A percentile compares a stretch with the other conserved stretches of the same genome.
Evolutionary conservation across 2,888 invertebrate species (phyloP).

Genomic region (Mechanitis messenoides): DNA sequence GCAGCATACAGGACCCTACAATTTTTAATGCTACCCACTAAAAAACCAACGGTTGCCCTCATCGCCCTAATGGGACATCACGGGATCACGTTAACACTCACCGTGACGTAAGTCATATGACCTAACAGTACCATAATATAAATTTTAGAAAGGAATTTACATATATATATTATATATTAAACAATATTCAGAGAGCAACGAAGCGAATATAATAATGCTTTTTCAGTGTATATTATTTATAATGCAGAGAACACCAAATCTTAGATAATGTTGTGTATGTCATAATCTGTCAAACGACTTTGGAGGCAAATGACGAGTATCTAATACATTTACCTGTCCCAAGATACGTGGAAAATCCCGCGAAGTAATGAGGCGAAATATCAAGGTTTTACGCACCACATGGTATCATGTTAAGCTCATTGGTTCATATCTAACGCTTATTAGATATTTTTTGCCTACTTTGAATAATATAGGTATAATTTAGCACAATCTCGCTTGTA

Average conservation of each 20-base stretch:
- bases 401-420: conserved; percentile 6
- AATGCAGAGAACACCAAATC: not conserved
- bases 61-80: too few species aligned
- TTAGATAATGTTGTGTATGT: conserved; percentile 10
- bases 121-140: too few species aligned
- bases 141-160: too few species aligned
- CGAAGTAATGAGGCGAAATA: conserved; percentile 49
- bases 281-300: conserved; percentile 16
- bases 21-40: too few species aligned
- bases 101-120: too few species aligned
- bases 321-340: conserved; percentile 21
- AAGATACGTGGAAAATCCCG: conserved; percentile 19
- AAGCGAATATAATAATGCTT: too few species aligned
- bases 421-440: conserved; percentile 2
- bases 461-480: not conserved
- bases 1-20: too few species aligned
- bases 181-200: too few species aligned
- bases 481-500: not conserved
- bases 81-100: too few species aligned
- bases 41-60: too few species aligned
- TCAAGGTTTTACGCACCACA: conserved; percentile 45
- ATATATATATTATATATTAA: too few species aligned
- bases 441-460: conserved; percentile 1
- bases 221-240: not conserved
- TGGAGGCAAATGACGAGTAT: conserved; percentile 20